Evolutionary conservation across 1,140 invertebrate genomes (phyloP).

Genomic region (Drosophila micromelanica): DNA sequence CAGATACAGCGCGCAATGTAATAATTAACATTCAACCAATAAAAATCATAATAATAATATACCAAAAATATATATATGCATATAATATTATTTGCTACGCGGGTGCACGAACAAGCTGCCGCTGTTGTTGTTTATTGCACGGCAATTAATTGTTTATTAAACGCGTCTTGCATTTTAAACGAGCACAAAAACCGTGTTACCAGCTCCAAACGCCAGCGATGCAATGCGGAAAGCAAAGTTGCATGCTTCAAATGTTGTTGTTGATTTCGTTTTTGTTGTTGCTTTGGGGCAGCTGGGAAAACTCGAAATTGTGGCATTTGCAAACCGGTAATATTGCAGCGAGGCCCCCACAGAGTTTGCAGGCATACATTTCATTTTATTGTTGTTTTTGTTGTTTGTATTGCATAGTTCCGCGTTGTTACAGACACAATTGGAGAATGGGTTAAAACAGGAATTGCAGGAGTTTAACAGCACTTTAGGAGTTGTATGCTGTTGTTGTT

Average conservation of each 20-base stretch:
- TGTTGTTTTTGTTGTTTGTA: constrained; percentile 29
- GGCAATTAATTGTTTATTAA: constrained; percentile 79
- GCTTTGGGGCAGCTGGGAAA: constrained; percentile 67
- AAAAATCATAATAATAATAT: constrained; percentile 15
- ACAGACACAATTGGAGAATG: constrained; percentile 29
- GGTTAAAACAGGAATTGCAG: constrained; percentile 24
- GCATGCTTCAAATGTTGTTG: constrained; percentile 40
- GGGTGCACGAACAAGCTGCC: constrained; percentile 10
- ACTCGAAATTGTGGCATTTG: constrained; percentile 69
- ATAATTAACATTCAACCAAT: constrained; percentile 54
- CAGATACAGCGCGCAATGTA: constrained; percentile 42
- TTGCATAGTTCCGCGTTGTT: constrained; percentile 69
- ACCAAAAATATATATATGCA: constrained; percentile 1
- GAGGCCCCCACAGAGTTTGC: constrained; percentile 49
- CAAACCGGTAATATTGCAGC: constrained; percentile 73
- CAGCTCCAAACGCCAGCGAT: constrained; percentile 37
- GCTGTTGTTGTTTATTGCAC: constrained; percentile 61
- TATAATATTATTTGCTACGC: neutral
- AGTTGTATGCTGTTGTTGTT: constrained; percentile 32
- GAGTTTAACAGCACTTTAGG: constrained; percentile 38
- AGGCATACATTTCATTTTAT: constrained; percentile 39
- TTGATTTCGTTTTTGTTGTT: constrained; percentile 33
- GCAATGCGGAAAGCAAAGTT: constrained; percentile 75
- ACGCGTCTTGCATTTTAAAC: constrained; percentile 60
- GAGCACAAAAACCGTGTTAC: constrained; percentile 66